Percentiles rank a stretch among this genome's conserved stretches.
phyloP scores from a whole-genome alignment of 1,140 invertebrate species.

The Teleogryllus occipitalis region DNA sequence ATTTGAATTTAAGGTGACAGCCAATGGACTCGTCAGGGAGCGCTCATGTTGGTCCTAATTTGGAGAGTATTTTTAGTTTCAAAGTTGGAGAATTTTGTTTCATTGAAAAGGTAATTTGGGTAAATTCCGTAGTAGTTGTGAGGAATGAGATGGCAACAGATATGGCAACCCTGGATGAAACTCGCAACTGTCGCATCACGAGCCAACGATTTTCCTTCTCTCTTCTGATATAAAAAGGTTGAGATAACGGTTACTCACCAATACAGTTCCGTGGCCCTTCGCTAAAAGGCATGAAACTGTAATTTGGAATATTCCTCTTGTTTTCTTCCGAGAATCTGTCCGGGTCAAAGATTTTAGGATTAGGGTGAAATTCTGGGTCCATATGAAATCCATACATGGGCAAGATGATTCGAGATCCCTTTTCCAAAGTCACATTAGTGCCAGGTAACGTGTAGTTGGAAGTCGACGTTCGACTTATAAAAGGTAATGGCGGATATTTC shows the following conservation, averaged over 20 bases:
- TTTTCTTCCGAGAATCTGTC: constrained; percentile 53
- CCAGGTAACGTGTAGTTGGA: constrained; percentile 33
- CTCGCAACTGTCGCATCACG: no score
- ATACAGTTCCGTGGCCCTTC: constrained; percentile 24
- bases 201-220: no score
- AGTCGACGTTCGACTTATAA: constrained; percentile 27
- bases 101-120: no score
- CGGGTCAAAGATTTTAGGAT: constrained; percentile 67
- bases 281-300: not conserved
- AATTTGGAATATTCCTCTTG: constrained; percentile 26
- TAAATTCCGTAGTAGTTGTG: no score
- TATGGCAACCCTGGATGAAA: no score
- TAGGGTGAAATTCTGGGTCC: constrained; percentile 43
- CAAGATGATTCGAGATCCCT: constrained; percentile 14
- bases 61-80: no score
- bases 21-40: no score
- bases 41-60: no score
- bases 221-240: no score
- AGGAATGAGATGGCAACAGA: no score
- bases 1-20: no score
- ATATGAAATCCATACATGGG: constrained; percentile 25
- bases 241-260: constrained; percentile 8
- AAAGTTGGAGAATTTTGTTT: no score
- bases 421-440: constrained; percentile 33
- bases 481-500: constrained; percentile 34